These are phyloP conservation scores for Dicerorhinus sumatrensis DNA, from an alignment of 2,113 vertebrate species.

Conservation along the genomic window DNA sequence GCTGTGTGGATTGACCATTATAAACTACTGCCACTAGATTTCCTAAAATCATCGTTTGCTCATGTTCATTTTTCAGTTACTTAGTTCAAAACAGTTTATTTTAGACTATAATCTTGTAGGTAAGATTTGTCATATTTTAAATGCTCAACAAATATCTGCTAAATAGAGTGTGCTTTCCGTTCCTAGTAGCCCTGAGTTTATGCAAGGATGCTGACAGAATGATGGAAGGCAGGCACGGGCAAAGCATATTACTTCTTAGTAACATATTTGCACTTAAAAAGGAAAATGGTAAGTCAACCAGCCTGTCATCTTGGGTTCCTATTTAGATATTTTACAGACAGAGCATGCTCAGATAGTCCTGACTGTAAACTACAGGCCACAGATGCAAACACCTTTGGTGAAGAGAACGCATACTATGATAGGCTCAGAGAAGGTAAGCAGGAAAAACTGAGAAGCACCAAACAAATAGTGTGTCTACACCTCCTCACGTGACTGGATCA, in stretches of 20 bases:
- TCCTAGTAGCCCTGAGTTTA: neutral
- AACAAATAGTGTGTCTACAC: neutral
- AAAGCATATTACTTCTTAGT: neutral
- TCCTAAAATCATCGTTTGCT: neutral
- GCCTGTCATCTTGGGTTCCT: neutral
- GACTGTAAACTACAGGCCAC: neutral
- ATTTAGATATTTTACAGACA: neutral
- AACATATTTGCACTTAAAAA: neutral
- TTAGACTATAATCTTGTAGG: neutral
- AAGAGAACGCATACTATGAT: neutral
- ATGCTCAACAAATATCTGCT: neutral
- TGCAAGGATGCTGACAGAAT: neutral
- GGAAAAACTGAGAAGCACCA: neutral
- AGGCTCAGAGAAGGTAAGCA: fast-evolving
- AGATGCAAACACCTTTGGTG: neutral
- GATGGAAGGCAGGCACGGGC: neutral
- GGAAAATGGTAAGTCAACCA: neutral
- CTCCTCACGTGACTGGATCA: neutral
- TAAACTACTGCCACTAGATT: neutral
- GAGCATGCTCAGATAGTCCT: neutral
- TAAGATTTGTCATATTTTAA: neutral
- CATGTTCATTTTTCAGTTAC: neutral
- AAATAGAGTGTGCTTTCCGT: neutral
- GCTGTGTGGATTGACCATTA: neutral
- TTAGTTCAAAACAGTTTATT: neutral